Base-by-base conservation (phyloP, 2,113 vertebrate species). In the Muntiacus muntjak region DNA sequence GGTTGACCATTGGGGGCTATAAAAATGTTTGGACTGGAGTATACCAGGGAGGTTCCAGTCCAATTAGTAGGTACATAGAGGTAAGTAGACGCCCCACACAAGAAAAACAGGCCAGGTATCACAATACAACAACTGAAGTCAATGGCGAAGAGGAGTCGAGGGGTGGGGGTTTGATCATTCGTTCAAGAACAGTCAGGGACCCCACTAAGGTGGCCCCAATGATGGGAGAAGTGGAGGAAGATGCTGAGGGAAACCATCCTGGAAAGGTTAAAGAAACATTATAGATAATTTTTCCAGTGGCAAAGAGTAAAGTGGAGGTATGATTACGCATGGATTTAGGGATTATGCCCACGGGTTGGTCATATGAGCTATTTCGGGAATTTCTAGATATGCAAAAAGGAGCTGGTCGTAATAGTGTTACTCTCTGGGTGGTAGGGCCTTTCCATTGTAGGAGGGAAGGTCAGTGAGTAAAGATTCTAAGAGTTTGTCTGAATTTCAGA, bases 401-500 rank as follows among this genome's bases (percentile, higher is more conserved):
- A 40, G 19, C 67, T 74, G 67, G 19, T 71, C 0, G 0, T 71
- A 40, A 40, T 40, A 40, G 67, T 40, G n/a, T 74, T 40, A 74
- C n/a, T 40, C 10, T 40, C n/a, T 74, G 67, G 67, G 67, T 23
- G n/a, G 6, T 6, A 74, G n/a, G n/a, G 19, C n/a, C 67, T 40
- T 71, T 71, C n/a, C 64, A 36, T 36, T 36, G 64, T 71, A 71
- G n/a, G 67, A 71, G 67, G 67, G 67, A 74, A 74, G n/a, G 19
- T 40, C 67, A 74, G 67, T 40, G n/a, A 40, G n/a, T 40, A 36
- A 71, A 71, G 67, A 40, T 40, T 67, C 67, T 71, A 71, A 71
- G 64, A 67, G n/a, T 71, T 40, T 71, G n/a, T 71, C n/a, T 0
- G 0, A 71, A 40, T 71, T 71, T 71, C 2, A 0, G 17, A 71